Evolutionary conservation across 2,113 vertebrate genomes (phyloP), one percentile per base, ranked within the genome.

Genomic region (Polyodon spathula): DNA sequence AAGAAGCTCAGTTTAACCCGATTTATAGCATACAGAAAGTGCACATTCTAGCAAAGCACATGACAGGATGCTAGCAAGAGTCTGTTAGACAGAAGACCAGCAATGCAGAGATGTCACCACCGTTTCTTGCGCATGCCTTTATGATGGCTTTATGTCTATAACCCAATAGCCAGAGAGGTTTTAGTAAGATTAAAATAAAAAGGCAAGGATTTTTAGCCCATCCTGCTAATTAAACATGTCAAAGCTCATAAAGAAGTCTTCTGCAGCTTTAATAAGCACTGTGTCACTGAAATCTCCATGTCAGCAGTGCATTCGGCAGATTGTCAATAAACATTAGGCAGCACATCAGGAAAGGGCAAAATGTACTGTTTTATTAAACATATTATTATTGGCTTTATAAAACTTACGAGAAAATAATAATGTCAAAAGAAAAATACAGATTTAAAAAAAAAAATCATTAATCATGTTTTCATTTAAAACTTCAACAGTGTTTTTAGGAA

Each of bases 221-320:
- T 90, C 93, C 88, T 78, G 73, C 83, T 95, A 95, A 97, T 97
- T 92, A 96, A 87, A 93, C 92, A 89, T 91, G 90, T 94, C 93
- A 93, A 84, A 86, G 87, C 88, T 81, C 82, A 86, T 90, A 92
- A 94, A 93, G 86, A 87, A 89, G 87, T 81, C 83, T 79, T 81
- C 85, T 79, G 86, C 85, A 81, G 85, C 78, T 90, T 88, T 88
- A 78, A 76, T 73, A 61, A 81, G 80, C 71, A 83, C 73, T 83
- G 85, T 79, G 81, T 86, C 82, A 86, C 80, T 74, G 65, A 82
- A 90, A 86, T 67, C 84, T 79, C 82, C 82, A 73, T 78, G 84
- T 89, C 87, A 91, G 88, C 91, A 91, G 72, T 78, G 83, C 71
- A 72, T 69, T 81, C 74, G 64, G 76, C 69, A 83, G 82, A 81